Conservation (phyloP, 2,113 vertebrate genomes). For the Phalacrocorax pelagicus region DNA sequence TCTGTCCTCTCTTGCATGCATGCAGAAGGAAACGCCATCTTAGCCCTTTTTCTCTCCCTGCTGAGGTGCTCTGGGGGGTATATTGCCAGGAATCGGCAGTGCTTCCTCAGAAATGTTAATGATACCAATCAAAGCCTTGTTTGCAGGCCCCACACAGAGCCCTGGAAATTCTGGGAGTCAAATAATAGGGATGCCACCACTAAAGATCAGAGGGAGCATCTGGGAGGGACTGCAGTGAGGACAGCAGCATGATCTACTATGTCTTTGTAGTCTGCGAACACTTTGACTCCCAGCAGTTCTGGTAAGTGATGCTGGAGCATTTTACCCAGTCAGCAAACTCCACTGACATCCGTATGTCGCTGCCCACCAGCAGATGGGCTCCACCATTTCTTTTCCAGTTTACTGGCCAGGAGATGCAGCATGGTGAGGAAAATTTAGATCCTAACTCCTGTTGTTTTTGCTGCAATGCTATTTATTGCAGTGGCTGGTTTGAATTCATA, state of each 20-base stretch:
- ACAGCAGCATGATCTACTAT: conserved; percentile 27
- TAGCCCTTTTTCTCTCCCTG: neutral
- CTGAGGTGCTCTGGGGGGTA: conserved; percentile 32
- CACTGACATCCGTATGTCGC: neutral
- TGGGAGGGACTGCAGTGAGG: conserved; percentile 36
- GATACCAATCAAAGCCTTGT: conserved; percentile 50
- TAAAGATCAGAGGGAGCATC: conserved; percentile 53
- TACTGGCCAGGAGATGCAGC: neutral
- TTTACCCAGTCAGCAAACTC: conserved; percentile 50
- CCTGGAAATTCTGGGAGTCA: conserved; percentile 43
- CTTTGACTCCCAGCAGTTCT: conserved; percentile 35
- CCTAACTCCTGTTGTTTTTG: neutral
- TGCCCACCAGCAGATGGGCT: neutral
- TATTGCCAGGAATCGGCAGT: conserved; percentile 41
- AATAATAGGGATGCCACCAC: conserved; percentile 32
- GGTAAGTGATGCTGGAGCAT: conserved; percentile 49
- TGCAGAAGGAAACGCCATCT: neutral
- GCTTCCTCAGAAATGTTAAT: conserved; percentile 58
- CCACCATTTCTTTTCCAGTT: neutral
- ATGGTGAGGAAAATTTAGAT: neutral
- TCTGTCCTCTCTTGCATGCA: neutral
- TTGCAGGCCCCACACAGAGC: conserved; percentile 39
- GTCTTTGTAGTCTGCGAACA: conserved; percentile 30
- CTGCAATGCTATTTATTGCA: neutral
- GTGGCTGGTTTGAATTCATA: neutral